Percentiles rank a stretch among this genome's conserved stretches.
These are phyloP conservation scores for Oreohelix idahoensis DNA, from an alignment of 1,140 invertebrate genomes.

Conservation along the genomic window DNA sequence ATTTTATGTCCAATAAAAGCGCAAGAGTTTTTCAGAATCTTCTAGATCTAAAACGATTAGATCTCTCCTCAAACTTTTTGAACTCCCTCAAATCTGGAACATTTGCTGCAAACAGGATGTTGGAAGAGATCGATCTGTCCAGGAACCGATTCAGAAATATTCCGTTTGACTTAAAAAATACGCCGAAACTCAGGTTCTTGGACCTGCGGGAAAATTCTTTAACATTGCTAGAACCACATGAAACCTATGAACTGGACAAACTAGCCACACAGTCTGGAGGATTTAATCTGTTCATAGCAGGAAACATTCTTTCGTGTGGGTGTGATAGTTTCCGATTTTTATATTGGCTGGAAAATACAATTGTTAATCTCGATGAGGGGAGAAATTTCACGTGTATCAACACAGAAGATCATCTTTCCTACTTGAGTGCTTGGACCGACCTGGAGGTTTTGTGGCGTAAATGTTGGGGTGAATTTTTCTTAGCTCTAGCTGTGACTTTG, in stretches of 20 bases:
- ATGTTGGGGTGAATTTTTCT: conserved; percentile 16
- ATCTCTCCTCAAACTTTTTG: conserved; percentile 17
- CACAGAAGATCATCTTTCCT: not conserved
- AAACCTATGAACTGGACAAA: not conserved
- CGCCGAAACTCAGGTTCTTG: not conserved
- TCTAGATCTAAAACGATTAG: not conserved
- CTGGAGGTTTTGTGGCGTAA: not conserved
- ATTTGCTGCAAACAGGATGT: not conserved
- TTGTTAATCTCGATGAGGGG: not conserved
- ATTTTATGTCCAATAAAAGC: conserved; percentile 2
- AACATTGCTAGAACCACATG: not conserved
- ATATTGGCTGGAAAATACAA: not conserved
- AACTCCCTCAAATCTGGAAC: not conserved
- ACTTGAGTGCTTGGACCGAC: not conserved
- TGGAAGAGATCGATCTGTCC: not conserved
- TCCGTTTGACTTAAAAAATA: conserved; percentile 24
- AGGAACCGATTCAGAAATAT: conserved; percentile 12
- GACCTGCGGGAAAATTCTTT: conserved; percentile 11
- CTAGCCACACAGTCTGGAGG: not conserved
- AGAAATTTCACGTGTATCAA: conserved; percentile 21
- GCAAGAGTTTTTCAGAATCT: conserved; percentile 5
- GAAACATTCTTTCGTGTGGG: conserved; percentile 20
- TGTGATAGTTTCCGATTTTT: conserved; percentile 16
- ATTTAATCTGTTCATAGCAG: not conserved
- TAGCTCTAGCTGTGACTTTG: not conserved